A percentile compares a stretch with the other conserved stretches of the same genome.
Conservation (phyloP, 2,113 vertebrate genomes). For the Pachypanchax playfairii region DNA sequence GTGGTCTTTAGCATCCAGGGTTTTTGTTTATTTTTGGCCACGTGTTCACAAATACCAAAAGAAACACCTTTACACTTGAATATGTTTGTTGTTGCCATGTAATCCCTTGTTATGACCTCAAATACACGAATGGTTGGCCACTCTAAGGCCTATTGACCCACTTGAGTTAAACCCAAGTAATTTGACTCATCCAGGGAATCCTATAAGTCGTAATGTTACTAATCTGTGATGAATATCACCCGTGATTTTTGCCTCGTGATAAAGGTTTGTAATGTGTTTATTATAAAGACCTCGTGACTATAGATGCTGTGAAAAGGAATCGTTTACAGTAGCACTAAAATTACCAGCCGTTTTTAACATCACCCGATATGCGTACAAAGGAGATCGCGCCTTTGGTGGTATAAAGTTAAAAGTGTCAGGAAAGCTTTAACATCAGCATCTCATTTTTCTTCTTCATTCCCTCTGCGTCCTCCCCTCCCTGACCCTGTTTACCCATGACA, state of each 20-base stretch:
- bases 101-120: conserved; percentile 75
- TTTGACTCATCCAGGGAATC: conserved; percentile 41
- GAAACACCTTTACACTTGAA: conserved; percentile 28
- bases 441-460: conserved; percentile 40
- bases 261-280: background rate
- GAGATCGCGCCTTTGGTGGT: conserved; percentile 48
- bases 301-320: background rate
- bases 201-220: conserved; percentile 21
- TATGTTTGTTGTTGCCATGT: conserved; percentile 69
- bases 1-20: background rate
- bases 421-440: conserved; percentile 48
- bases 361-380: conserved; percentile 40
- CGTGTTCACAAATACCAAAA: conserved; percentile 27
- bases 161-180: conserved; percentile 64
- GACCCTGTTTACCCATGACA: conserved; percentile 62
- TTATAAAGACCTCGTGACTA: background rate
- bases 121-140: conserved; percentile 43
- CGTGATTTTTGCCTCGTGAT: background rate
- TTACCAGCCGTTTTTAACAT: conserved; percentile 15
- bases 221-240: conserved; percentile 3
- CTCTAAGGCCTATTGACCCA: conserved; percentile 54
- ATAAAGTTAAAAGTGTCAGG: conserved; percentile 43
- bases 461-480: conserved; percentile 42
- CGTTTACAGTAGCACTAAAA: conserved; percentile 10
- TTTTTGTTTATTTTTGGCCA: too few species aligned